Evolutionary conservation across 1,140 invertebrate genomes (phyloP).

Genomic region (Cyclargus thomasi): DNA sequence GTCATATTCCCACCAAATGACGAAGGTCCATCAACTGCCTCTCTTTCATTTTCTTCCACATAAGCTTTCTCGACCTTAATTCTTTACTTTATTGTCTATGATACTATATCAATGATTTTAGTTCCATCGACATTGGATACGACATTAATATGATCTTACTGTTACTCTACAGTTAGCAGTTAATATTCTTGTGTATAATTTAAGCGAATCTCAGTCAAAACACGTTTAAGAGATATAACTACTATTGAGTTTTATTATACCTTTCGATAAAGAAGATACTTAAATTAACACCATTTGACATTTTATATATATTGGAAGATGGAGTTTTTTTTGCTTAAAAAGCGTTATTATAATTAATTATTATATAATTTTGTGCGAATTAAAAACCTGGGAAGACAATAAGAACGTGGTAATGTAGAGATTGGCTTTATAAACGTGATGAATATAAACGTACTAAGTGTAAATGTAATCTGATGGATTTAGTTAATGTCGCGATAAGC

Average conservation of each 20-base stretch:
- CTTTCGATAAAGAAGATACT: background rate
- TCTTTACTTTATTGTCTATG: too few species aligned
- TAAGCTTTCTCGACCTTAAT: too few species aligned
- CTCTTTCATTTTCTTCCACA: too few species aligned
- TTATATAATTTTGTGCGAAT: background rate
- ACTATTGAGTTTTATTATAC: constrained; percentile 1
- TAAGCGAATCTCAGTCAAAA: constrained; percentile 1
- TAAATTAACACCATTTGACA: background rate
- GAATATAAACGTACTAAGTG: constrained; percentile 11
- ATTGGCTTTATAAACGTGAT: constrained; percentile 6
- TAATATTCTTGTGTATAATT: constrained; percentile 4
- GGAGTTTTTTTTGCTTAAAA: too few species aligned
- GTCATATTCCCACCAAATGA: too few species aligned
- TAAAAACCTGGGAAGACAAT: background rate
- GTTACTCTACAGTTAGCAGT: constrained; percentile 2
- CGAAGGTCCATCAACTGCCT: too few species aligned
- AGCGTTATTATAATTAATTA: too few species aligned
- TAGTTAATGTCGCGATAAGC: constrained; percentile 14
- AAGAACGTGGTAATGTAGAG: background rate
- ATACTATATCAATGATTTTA: background rate
- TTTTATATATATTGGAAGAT: background rate
- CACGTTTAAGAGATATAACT: background rate
- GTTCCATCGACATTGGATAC: constrained; percentile 5
- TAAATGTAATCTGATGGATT: constrained; percentile 16
- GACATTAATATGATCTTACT: background rate